Percentiles rank a stretch among this genome's conserved stretches.
Conservation (phyloP, 2,888 invertebrate species). For the Galeruca laticollis region DNA sequence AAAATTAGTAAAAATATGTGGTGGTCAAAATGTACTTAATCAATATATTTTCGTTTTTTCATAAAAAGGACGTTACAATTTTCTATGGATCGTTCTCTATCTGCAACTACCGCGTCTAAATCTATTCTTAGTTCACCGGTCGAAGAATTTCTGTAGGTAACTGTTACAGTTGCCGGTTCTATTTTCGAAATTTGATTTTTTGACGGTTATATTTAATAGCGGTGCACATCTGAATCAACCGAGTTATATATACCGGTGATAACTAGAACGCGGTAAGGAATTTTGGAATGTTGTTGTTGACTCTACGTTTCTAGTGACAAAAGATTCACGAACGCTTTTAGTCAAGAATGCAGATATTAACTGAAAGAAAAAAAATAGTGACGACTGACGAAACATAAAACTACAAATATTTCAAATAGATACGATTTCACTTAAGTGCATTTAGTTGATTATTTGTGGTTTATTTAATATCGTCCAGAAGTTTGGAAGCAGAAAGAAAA, state of each 20-base stretch:
- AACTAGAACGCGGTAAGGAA: conserved; percentile 7
- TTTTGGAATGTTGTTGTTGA: conserved; percentile 24
- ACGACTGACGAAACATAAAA: not conserved
- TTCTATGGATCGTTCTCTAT: too few relatives aligned
- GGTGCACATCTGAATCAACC: conserved; percentile 30
- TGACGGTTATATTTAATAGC: conserved; percentile 28
- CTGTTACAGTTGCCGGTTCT: conserved; percentile 44
- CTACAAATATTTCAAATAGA: too few relatives aligned
- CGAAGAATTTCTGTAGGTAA: conserved; percentile 44
- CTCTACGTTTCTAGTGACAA: not conserved
- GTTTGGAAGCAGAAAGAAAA: too few relatives aligned
- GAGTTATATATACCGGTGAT: conserved; percentile 18
- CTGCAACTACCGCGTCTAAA: not conserved
- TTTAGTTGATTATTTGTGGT: too few relatives aligned
- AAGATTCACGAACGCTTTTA: conserved; percentile 2
- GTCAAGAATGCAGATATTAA: conserved; percentile 8
- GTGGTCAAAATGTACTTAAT: too few relatives aligned
- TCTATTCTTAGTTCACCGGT: conserved; percentile 26
- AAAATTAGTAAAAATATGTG: too few relatives aligned
- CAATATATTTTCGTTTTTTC: too few relatives aligned
- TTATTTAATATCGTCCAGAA: too few relatives aligned
- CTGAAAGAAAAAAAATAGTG: not conserved
- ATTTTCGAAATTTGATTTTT: conserved; percentile 41
- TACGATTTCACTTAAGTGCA: too few relatives aligned
- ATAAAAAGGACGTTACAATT: too few relatives aligned